These are phyloP conservation scores for Cynaeus angustus DNA, from an alignment of 2,888 invertebrate genomes.

Conservation along the genomic window DNA sequence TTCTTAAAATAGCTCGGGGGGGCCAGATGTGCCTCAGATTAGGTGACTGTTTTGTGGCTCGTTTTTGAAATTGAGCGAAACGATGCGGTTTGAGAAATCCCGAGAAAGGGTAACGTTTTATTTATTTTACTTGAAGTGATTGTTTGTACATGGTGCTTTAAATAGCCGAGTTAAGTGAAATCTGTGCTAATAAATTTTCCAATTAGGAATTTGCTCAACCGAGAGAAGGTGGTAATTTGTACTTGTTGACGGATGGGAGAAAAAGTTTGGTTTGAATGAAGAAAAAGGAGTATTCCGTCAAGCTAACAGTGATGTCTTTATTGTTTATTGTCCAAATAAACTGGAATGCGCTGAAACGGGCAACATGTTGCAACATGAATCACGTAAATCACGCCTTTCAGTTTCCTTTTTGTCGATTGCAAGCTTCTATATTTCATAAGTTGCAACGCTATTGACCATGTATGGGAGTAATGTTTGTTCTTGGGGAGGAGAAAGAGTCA, in stretches of 20 bases:
- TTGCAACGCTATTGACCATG: slow-evolving; percentile 33
- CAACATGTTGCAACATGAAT: slow-evolving; percentile 28
- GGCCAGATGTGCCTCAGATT: slow-evolving; percentile 27
- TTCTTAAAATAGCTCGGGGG: slow-evolving; percentile 26
- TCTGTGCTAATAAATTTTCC: slow-evolving; percentile 28
- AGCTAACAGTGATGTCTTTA: slow-evolving; percentile 1
- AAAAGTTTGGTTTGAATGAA: neutral
- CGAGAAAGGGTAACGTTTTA: slow-evolving; percentile 9
- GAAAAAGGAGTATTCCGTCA: no score
- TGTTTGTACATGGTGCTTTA: slow-evolving; percentile 32
- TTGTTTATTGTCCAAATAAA: slow-evolving; percentile 18
- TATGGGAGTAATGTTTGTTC: slow-evolving; percentile 22
- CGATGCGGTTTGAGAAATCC: neutral
- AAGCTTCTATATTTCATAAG: slow-evolving; percentile 29
- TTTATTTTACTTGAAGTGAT: slow-evolving; percentile 31
- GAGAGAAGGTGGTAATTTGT: slow-evolving; percentile 12
- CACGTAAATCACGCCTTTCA: slow-evolving; percentile 17
- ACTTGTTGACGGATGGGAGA: slow-evolving; percentile 6
- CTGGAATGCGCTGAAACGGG: neutral
- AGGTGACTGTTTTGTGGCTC: slow-evolving; percentile 2
- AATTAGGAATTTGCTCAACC: slow-evolving; percentile 25
- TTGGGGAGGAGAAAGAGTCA: slow-evolving; percentile 7
- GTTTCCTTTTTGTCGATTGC: slow-evolving; percentile 27
- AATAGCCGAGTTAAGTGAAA: slow-evolving; percentile 26
- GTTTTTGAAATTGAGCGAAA: slow-evolving; percentile 1